Evolutionary conservation across 2,113 vertebrate species (phyloP), one percentile per base, ranked within the genome.

Genomic region (Microcebus jonahi): DNA sequence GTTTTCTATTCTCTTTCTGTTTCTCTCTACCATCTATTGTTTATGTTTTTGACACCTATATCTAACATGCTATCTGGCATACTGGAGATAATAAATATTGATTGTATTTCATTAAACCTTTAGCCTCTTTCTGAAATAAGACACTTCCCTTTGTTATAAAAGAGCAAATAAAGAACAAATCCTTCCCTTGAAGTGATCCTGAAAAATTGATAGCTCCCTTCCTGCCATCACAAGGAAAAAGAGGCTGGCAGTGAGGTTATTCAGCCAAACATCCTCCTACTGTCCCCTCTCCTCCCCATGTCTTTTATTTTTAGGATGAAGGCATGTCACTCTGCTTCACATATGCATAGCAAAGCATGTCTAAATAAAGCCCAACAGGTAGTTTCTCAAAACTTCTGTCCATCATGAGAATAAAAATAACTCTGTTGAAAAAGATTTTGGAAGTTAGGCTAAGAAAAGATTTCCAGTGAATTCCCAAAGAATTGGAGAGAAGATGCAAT

Each of bases 321-420:
- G 7, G 25, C 53, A 48, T 65, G 34, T 90, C 92, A 81, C 57
- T 90, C 70, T 39, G 8, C 42, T 91, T 94, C 88, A 29, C n/a
- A 77, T 42, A 45, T 15, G 77, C 36, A 76, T 79, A 18, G 48
- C 20, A 39, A 94, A 95, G 71, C 42, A 81, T 89, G n/a, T 88
- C 59, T 85, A 68, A 79, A 36, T n/a, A 95, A 79, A 92, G 25
- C 23, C 45, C 71, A 86, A 73, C 61, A 95, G 76, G 55, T 88
- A 75, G 67, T 95, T 92, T 88, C 70, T 93, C 42, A 57, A 95
- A 96, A 96, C 20, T 79, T 85, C 95, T 96, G 77, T 77, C 77
- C 79, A 48, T 70, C 45, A 29, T 36, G 6, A 96, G 36, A 92
- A 87, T 92, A 73, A 92, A 95, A 97, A 88, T 88, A 88, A 90